phyloP scores from a whole-genome alignment of 2,888 invertebrate species.

The Macaria liturata region DNA sequence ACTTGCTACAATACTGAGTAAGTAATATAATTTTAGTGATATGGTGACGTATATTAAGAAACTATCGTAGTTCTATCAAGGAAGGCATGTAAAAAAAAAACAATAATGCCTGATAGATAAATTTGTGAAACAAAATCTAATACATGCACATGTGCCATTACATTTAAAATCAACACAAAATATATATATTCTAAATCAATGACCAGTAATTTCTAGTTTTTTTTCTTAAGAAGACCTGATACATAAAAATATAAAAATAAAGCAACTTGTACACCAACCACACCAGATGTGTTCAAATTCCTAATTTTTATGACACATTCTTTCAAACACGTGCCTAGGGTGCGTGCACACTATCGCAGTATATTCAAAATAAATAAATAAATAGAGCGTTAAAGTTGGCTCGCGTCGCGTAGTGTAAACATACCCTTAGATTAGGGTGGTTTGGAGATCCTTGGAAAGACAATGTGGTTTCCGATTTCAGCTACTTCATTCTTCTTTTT shows the following conservation, averaged over 20 bases:
- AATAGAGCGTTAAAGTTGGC: constrained; percentile 64
- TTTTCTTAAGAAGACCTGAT: too few relatives aligned
- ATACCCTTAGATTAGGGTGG: constrained; percentile 59
- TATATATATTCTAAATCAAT: too few relatives aligned
- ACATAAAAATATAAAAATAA: constrained; percentile 28
- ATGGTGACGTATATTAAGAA: too few relatives aligned
- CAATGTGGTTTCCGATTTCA: background rate
- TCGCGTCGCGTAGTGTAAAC: constrained; percentile 63
- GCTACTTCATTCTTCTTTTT: background rate
- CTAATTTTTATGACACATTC: constrained; percentile 67
- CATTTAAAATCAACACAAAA: too few relatives aligned
- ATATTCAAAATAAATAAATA: constrained; percentile 76
- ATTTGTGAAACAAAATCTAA: too few relatives aligned
- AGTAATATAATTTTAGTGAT: too few relatives aligned
- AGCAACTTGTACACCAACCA: constrained; percentile 49
- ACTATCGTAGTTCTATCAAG: too few relatives aligned
- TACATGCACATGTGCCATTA: too few relatives aligned
- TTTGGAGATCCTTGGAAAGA: constrained; percentile 35
- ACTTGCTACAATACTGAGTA: too few relatives aligned
- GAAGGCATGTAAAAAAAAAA: too few relatives aligned
- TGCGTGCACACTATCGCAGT: constrained; percentile 45
- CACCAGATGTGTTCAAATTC: constrained; percentile 71
- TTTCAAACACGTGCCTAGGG: constrained; percentile 64
- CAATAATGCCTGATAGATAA: too few relatives aligned
- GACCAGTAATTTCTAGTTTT: too few relatives aligned